Evolutionary conservation across 2,888 invertebrate genomes (phyloP).

Genomic region (Cantharis nigra): DNA sequence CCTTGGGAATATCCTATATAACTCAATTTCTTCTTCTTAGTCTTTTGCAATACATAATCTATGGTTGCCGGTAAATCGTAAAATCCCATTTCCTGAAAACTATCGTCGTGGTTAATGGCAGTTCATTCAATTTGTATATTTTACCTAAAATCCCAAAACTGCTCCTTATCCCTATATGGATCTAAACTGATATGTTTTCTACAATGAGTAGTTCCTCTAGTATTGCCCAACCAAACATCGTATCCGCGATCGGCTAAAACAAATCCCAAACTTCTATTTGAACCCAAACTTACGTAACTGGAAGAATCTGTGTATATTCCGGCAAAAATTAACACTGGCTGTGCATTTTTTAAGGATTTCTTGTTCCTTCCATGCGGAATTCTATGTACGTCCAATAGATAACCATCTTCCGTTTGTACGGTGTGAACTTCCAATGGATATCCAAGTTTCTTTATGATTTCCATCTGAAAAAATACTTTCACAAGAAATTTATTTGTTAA

Average conservation of each 20-base stretch:
- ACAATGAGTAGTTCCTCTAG: conserved; percentile 73
- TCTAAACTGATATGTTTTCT: conserved; percentile 59
- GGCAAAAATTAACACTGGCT: conserved; percentile 67
- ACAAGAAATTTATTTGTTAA: not conserved
- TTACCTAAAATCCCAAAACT: conserved; percentile 66
- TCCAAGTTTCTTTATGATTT: conserved; percentile 37
- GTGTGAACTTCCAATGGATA: conserved; percentile 53
- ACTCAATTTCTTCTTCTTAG: conserved; percentile 65
- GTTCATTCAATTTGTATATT: not conserved
- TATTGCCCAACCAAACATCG: conserved; percentile 83
- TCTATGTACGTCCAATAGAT: conserved; percentile 53
- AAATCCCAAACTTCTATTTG: conserved; percentile 62
- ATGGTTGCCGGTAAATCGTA: not conserved
- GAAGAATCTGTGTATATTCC: conserved; percentile 75
- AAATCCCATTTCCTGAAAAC: not conserved
- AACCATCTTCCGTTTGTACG: conserved; percentile 55
- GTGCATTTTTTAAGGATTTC: conserved; percentile 31
- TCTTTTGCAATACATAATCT: conserved; percentile 41
- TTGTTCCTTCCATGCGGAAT: conserved; percentile 39
- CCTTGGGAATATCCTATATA: conserved; percentile 85
- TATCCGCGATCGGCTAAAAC: conserved; percentile 69
- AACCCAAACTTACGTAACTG: conserved; percentile 75
- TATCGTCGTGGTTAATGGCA: not conserved
- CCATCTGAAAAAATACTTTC: not conserved
- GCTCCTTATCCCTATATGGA: conserved; percentile 49